Evolutionary conservation across 2,113 vertebrate genomes (phyloP).

Genomic region (Pimephales promelas): DNA sequence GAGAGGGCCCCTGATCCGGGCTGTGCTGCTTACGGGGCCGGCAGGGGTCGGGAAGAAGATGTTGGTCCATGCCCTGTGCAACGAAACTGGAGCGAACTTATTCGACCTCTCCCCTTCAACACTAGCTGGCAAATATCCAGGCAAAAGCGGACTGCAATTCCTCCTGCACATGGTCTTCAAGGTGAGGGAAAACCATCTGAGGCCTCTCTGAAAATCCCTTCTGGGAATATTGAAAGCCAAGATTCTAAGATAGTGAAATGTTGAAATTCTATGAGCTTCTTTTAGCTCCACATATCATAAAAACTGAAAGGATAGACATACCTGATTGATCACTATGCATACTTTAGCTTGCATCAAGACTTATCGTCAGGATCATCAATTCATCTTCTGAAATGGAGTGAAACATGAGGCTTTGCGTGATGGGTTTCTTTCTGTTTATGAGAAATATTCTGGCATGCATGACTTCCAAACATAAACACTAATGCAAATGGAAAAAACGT

Average conservation of each 20-base stretch:
- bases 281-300: background rate
- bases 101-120: constrained; percentile 78
- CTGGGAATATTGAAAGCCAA: background rate
- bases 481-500: constrained; percentile 25
- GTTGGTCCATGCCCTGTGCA: constrained; percentile 84
- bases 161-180: constrained; percentile 83
- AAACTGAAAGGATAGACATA: background rate
- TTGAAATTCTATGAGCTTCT: background rate
- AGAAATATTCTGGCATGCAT: background rate
- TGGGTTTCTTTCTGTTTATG: constrained; percentile 23
- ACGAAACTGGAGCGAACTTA: constrained; percentile 85
- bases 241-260: background rate
- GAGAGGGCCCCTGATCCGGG: constrained; percentile 78
- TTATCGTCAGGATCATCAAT: background rate
- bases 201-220: background rate
- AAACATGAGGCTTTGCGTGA: background rate
- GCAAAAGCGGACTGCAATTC: constrained; percentile 72
- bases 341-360: background rate
- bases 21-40: constrained; percentile 80
- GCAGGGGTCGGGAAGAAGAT: constrained; percentile 84
- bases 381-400: background rate
- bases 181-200: constrained; percentile 65
- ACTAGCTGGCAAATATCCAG: constrained; percentile 77
- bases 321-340: background rate
- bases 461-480: background rate